Percentiles rank a stretch among this genome's conserved stretches.
phyloP scores from a whole-genome alignment of 2,797 vertebrate species.

The Crocodylus rhombifer region DNA sequence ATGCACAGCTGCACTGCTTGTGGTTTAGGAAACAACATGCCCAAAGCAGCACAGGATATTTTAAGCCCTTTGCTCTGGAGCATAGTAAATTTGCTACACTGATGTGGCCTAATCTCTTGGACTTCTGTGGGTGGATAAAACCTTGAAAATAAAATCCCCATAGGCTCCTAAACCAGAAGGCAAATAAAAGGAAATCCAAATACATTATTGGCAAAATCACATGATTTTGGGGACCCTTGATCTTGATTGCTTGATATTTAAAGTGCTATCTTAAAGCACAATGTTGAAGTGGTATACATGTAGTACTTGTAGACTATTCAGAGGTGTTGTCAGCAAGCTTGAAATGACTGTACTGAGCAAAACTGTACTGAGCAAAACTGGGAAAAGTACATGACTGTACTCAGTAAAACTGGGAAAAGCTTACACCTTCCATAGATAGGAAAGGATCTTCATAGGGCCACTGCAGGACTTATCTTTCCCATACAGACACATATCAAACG shows the following conservation, averaged over 20 bases:
- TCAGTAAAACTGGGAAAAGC: background rate
- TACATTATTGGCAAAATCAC: background rate
- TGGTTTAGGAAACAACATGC: no score
- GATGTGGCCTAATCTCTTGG: background rate
- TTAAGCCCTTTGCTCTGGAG: no score
- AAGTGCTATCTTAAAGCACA: background rate
- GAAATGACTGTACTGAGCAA: accelerated
- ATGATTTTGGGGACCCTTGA: background rate
- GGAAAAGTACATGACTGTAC: background rate
- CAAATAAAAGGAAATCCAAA: background rate
- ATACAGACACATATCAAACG: background rate
- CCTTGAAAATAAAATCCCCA: accelerated
- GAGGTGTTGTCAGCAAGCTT: background rate
- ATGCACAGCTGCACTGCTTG: no score
- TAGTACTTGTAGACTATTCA: accelerated
- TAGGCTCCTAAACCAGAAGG: background rate
- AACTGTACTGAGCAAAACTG: background rate
- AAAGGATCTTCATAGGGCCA: background rate
- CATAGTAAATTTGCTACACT: no score
- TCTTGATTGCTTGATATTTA: accelerated
- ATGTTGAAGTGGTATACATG: background rate
- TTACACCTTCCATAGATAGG: background rate
- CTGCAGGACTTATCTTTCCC: background rate
- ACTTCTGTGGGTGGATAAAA: background rate
- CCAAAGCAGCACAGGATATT: no score